Base-by-base conservation (phyloP, 2,797 vertebrate species). In the Tachyglossus aculeatus region DNA sequence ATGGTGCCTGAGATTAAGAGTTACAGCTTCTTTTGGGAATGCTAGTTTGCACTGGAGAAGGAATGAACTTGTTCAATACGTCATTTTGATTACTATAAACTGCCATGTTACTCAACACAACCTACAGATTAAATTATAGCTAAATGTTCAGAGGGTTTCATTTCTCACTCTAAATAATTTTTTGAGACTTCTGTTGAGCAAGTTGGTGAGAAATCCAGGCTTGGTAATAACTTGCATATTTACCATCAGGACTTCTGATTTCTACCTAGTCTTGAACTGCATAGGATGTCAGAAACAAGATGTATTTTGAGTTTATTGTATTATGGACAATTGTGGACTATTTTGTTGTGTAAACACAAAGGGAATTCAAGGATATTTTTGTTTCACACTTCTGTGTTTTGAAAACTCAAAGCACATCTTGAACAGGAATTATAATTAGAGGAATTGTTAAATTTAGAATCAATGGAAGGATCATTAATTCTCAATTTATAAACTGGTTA, bases 341-440 rank as follows among this genome's bases (percentile, higher is more conserved):
- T 55, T 74, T 63, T 19, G 29, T 43, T 75, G 22, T 57, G 44
- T 15, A 66, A 77, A 79, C 40, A 31, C 43, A 82, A 63, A 68
- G 66, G 41, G 63, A 43, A 75, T 66, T 41, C 55, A 47, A 83
- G 79, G 85, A 87, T 78, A 81, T 85, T 85, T 81, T 74, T 68
- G 52, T 68, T 74, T 80, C 60, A 66, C 75, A 74, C 37, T 68
- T 82, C 60, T 67, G 63, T 43, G 63, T 47, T 71, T 54, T 80
- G 74, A 74, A 76, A 52, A 83, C n/a, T 71, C 59, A 80, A 87
- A 83, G 80, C 65, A 83, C 50, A 80, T 74, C 75, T 80, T 71
- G 59, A 64, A 71, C 56, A 61, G 70, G 66, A 76, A 43, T 45
- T 85, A 83, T 74, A 85, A 87, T 83, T 82, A 87, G 80, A 82